phyloP scores from a whole-genome alignment of 2,888 invertebrate species.

The Andrena bucephala region DNA sequence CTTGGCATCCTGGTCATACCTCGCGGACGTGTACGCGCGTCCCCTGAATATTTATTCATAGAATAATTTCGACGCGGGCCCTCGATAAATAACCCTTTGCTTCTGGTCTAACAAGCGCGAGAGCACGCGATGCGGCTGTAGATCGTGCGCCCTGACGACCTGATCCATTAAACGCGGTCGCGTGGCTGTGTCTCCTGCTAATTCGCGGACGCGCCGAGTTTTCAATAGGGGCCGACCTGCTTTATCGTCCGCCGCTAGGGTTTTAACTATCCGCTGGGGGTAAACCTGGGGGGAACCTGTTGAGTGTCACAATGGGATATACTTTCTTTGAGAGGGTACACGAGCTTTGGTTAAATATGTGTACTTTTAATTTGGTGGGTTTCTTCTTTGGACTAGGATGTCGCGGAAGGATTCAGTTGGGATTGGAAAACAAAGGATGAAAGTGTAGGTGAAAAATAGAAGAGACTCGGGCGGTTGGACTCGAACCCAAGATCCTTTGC shows the following conservation, averaged over 20 bases:
- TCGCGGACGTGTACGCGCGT: conserved; percentile 48
- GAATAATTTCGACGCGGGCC: conserved; percentile 55
- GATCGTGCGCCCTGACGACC: conserved; percentile 33
- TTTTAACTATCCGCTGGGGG: conserved; percentile 10
- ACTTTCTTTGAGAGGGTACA: too few relatives aligned
- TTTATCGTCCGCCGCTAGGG: conserved; percentile 3
- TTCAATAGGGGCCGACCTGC: conserved; percentile 17
- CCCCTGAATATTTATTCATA: conserved; percentile 47
- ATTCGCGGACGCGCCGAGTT: conserved; percentile 39
- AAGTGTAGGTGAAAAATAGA: too few relatives aligned
- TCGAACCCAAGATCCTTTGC: too few relatives aligned
- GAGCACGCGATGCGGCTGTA: conserved; percentile 44
- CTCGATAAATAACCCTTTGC: conserved; percentile 37
- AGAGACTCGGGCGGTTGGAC: too few relatives aligned
- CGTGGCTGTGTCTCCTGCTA: conserved; percentile 38
- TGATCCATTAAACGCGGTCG: conserved; percentile 27
- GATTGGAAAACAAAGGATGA: too few relatives aligned
- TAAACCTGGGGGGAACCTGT: conserved; percentile 14
- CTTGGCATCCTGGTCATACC: conserved; percentile 50
- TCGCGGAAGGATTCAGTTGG: too few relatives aligned
- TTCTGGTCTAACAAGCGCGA: conserved; percentile 10
- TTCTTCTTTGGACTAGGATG: too few relatives aligned
- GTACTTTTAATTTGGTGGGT: too few relatives aligned
- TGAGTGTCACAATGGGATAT: too few relatives aligned
- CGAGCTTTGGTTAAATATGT: too few relatives aligned